Conservation (phyloP, 2,113 vertebrate genomes). For the Spermophilus dauricus region DNA sequence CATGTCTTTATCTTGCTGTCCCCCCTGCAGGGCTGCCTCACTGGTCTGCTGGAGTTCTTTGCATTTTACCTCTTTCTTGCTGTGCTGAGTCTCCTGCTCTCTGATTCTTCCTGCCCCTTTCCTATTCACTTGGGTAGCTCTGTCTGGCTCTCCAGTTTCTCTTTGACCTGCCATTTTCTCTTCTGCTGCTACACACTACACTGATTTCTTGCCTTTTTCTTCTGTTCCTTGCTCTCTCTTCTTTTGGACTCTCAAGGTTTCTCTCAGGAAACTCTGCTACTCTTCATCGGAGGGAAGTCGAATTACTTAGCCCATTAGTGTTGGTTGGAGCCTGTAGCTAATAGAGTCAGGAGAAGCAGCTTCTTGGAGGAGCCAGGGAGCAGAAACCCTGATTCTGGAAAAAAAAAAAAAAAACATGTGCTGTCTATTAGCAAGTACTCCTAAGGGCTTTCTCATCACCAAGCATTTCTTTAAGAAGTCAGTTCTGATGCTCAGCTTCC, state of each 20-base stretch:
- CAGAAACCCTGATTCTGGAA: neutral
- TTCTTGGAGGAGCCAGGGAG: neutral
- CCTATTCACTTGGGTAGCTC: neutral
- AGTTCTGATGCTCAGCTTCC: neutral
- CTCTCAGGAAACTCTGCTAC: neutral
- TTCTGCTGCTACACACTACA: too few relatives aligned
- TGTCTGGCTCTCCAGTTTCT: too few relatives aligned
- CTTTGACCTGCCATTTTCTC: neutral
- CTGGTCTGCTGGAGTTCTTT: neutral
- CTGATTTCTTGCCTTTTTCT: neutral
- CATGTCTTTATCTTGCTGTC: neutral
- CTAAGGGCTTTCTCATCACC: neutral
- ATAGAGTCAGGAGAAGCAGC: neutral
- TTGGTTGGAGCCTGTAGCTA: neutral
- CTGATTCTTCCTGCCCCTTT: neutral
- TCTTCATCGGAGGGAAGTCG: neutral
- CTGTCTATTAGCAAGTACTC: neutral
- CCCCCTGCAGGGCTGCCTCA: neutral
- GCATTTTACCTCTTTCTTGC: neutral
- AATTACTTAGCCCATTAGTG: neutral
- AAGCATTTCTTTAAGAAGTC: neutral
- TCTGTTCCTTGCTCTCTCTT: neutral
- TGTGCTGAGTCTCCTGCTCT: neutral
- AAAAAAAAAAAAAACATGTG: neutral
- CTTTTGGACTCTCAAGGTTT: neutral